Conservation (phyloP, 2,797 vertebrate genomes). For the Schizothorax lantsangensis region DNA sequence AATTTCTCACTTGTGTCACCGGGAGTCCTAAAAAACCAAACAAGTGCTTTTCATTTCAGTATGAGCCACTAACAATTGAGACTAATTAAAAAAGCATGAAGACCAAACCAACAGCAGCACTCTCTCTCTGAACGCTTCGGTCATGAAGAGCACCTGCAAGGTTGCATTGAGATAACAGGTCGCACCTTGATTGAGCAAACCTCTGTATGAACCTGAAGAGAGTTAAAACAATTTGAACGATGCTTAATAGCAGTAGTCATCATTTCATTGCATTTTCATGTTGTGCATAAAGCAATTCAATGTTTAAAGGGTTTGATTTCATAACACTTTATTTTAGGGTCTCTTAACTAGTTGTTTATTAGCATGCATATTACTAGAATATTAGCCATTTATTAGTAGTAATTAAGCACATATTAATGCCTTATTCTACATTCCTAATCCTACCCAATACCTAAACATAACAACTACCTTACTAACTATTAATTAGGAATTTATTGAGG, state of each 20-base stretch:
- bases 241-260: too few relatives aligned
- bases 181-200: conserved; percentile 69
- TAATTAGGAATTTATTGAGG: too few relatives aligned
- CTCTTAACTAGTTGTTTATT: too few relatives aligned
- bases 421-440: too few relatives aligned
- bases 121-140: conserved; percentile 65
- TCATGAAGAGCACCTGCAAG: conserved; percentile 77
- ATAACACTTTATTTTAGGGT: too few relatives aligned
- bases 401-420: too few relatives aligned
- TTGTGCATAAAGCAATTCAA: background rate
- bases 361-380: too few relatives aligned
- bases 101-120: conserved; percentile 36
- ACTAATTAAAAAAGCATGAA: background rate
- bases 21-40: background rate
- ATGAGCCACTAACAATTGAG: background rate
- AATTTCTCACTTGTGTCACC: background rate
- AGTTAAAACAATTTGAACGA: conserved; percentile 18
- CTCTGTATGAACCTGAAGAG: conserved; percentile 48
- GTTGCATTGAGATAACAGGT: conserved; percentile 76
- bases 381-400: too few relatives aligned
- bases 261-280: background rate
- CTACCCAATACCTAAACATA: too few relatives aligned
- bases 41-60: background rate
- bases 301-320: background rate
- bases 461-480: too few relatives aligned